phyloP scores from a whole-genome alignment of 2,888 invertebrate genomes.

The Phengaris alcon region DNA sequence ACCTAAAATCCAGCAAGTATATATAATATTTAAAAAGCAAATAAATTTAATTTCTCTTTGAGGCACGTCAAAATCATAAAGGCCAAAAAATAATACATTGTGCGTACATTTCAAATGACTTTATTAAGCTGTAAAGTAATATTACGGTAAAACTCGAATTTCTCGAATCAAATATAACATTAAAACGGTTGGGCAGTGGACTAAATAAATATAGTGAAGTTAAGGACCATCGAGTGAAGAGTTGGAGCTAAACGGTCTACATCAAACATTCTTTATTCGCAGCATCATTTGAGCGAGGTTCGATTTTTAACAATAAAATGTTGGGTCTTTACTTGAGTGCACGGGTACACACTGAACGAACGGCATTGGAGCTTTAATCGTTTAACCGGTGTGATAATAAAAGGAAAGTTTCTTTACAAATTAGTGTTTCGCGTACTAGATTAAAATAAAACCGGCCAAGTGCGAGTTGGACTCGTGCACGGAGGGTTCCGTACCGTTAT shows the following conservation, averaged over 20 bases:
- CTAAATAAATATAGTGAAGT: constrained; percentile 29
- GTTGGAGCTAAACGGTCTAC: constrained; percentile 37
- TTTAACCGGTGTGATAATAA: not conserved
- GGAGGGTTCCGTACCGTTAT: too few species aligned
- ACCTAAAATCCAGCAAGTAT: constrained; percentile 4
- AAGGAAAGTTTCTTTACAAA: too few species aligned
- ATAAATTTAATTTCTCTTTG: constrained; percentile 5
- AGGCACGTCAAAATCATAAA: constrained; percentile 17
- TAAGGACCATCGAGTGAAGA: constrained; percentile 37
- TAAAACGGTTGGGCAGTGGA: constrained; percentile 18
- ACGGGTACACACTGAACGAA: constrained; percentile 18
- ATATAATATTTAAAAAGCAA: constrained; percentile 1
- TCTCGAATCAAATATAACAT: constrained; percentile 9
- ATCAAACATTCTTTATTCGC: constrained; percentile 39
- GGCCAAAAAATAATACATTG: not conserved
- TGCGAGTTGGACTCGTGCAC: too few species aligned
- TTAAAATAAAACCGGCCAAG: too few species aligned
- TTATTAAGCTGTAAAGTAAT: constrained; percentile 10
- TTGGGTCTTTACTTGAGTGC: constrained; percentile 22
- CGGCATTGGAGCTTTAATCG: not conserved
- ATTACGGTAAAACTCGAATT: not conserved
- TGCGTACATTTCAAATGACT: constrained; percentile 4
- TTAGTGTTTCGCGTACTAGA: too few species aligned
- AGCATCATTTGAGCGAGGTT: constrained; percentile 36
- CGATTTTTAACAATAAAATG: constrained; percentile 37